Evolutionary conservation across 2,888 invertebrate genomes (phyloP).

Genomic region (Drosophila bunnanda): DNA sequence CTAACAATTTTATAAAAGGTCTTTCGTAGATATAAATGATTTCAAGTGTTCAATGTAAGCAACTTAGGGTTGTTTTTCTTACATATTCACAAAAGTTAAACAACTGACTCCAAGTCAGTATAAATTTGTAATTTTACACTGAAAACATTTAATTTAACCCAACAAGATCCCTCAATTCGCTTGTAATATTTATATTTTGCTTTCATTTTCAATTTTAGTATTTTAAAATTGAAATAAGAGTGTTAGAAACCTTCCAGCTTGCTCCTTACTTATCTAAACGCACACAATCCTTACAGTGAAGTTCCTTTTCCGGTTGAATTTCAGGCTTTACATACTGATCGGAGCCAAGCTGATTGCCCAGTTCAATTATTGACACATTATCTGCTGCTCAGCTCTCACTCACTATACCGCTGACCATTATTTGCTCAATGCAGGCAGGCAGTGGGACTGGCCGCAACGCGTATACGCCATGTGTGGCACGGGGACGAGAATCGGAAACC

Average conservation of each 20-base stretch:
- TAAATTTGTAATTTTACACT: too few relatives aligned
- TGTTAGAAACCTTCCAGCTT: neutral
- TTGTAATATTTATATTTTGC: too few relatives aligned
- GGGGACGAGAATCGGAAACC: conserved; percentile 17
- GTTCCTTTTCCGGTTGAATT: conserved; percentile 18
- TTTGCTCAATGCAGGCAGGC: conserved; percentile 29
- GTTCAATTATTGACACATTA: conserved; percentile 41
- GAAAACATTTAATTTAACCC: too few relatives aligned
- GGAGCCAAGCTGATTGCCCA: conserved; percentile 18
- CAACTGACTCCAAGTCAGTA: too few relatives aligned
- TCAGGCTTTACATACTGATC: conserved; percentile 35
- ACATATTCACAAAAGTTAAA: too few relatives aligned
- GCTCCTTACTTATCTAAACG: neutral
- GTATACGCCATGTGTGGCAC: conserved; percentile 64
- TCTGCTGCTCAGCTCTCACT: conserved; percentile 18
- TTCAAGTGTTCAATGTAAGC: too few relatives aligned
- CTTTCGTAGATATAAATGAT: too few relatives aligned
- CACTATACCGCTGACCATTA: conserved; percentile 39
- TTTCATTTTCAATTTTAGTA: too few relatives aligned
- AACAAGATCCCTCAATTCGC: too few relatives aligned
- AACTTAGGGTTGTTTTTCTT: too few relatives aligned
- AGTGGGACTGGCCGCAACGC: conserved; percentile 55
- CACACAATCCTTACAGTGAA: conserved; percentile 26
- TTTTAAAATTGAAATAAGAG: too few relatives aligned
- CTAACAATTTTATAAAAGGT: too few relatives aligned